A percentile compares a stretch with the other conserved stretches of the same genome.
Conservation (phyloP, 2,888 invertebrate species). For the Palloptera scutellata region DNA sequence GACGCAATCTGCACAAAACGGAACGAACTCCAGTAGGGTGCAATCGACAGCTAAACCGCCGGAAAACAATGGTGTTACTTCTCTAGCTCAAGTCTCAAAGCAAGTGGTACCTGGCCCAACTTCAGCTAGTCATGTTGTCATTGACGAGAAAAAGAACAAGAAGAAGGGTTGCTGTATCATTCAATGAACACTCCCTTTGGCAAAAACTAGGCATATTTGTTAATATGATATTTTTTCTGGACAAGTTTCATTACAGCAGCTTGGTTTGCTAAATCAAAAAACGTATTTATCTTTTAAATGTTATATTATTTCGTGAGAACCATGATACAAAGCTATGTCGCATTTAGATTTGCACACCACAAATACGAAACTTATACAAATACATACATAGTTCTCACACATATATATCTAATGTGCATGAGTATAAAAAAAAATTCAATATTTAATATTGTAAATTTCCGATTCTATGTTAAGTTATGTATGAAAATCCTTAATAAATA, state of each 20-base stretch:
- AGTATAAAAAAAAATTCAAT: conserved; percentile 45
- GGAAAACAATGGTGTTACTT: conserved; percentile 56
- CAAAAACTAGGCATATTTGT: conserved; percentile 22
- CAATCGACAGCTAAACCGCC: conserved; percentile 45
- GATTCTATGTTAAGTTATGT: conserved; percentile 50
- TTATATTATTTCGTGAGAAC: conserved; percentile 19
- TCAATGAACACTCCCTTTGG: conserved; percentile 70
- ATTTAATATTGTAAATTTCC: conserved; percentile 60
- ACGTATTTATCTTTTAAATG: conserved; percentile 20
- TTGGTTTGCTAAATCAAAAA: conserved; percentile 24
- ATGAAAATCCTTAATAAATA: conserved; percentile 37
- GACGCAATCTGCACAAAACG: conserved; percentile 64
- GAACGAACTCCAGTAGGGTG: conserved; percentile 63
- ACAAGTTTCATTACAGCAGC: conserved; percentile 17
- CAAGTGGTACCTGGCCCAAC: conserved; percentile 77
- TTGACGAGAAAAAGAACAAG: conserved; percentile 86
- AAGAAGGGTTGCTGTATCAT: conserved; percentile 95
- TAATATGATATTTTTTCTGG: conserved; percentile 23
- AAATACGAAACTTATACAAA: conserved; percentile 39
- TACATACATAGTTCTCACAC: conserved; percentile 33
- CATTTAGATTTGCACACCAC: conserved; percentile 47
- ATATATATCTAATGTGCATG: conserved; percentile 31
- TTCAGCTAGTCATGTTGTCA: conserved; percentile 89
- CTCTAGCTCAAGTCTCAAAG: conserved; percentile 64
- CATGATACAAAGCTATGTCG: conserved; percentile 23